phyloP scores from a whole-genome alignment of 2,888 invertebrate genomes.

The Orthosia gothica region DNA sequence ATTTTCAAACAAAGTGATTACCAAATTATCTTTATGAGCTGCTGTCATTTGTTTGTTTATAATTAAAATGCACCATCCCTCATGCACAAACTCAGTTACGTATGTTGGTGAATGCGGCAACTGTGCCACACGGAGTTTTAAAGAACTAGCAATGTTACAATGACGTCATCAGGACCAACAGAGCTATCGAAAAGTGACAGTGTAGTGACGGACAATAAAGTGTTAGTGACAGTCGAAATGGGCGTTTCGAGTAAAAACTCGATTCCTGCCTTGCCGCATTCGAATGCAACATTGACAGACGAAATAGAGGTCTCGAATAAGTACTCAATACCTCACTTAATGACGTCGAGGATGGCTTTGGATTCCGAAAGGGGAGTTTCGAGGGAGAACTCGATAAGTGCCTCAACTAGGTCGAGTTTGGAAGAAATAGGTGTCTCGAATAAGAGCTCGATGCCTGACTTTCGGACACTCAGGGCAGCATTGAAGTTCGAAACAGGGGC shows the following conservation, averaged over 20 bases:
- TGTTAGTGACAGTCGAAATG: slow-evolving; percentile 55
- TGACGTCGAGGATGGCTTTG: background rate
- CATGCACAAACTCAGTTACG: slow-evolving; percentile 44
- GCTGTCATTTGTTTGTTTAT: slow-evolving; percentile 68
- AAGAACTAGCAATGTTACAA: slow-evolving; percentile 61
- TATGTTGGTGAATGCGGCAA: slow-evolving; percentile 35
- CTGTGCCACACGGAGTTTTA: slow-evolving; percentile 39
- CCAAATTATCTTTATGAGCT: slow-evolving; percentile 63
- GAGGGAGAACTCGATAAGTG: slow-evolving; percentile 10
- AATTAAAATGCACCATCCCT: slow-evolving; percentile 44
- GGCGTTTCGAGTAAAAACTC: slow-evolving; percentile 42
- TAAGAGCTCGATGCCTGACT: slow-evolving; percentile 16
- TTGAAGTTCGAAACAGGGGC: slow-evolving; percentile 1
- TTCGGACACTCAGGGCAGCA: slow-evolving; percentile 4
- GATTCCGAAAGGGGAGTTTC: slow-evolving; percentile 13
- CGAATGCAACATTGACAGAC: background rate
- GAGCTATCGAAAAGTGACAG: slow-evolving; percentile 72
- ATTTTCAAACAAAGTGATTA: slow-evolving; percentile 73
- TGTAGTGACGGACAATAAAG: slow-evolving; percentile 63
- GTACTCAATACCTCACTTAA: slow-evolving; percentile 14
- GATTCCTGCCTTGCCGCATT: slow-evolving; percentile 25
- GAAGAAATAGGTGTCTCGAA: slow-evolving; percentile 10
- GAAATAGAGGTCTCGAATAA: slow-evolving; percentile 47
- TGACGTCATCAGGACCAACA: slow-evolving; percentile 72
- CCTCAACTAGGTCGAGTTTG: slow-evolving; percentile 15